phyloP scores from a whole-genome alignment of 2,797 vertebrate species.

The Pseudotriccus pelzelni region DNA sequence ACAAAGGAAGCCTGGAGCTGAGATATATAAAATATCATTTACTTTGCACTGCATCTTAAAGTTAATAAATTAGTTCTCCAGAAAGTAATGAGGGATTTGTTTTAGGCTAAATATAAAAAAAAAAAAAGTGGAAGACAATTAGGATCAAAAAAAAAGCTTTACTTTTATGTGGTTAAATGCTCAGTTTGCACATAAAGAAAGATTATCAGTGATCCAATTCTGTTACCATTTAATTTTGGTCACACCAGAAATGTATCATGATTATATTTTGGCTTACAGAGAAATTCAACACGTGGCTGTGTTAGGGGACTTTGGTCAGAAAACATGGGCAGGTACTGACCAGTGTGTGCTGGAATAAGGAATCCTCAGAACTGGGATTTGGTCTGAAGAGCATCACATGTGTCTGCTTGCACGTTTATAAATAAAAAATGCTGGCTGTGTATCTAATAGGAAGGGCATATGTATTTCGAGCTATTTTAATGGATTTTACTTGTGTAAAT shows the following conservation, averaged over 20 bases:
- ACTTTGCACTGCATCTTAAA: neutral
- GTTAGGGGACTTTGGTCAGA: neutral
- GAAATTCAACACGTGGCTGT: neutral
- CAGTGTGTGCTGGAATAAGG: neutral
- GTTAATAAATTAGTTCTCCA: neutral
- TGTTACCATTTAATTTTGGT: neutral
- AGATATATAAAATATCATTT: neutral
- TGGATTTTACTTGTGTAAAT: neutral
- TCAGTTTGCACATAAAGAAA: neutral
- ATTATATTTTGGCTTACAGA: neutral
- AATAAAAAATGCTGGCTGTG: neutral
- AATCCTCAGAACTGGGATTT: neutral
- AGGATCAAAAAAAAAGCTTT: neutral
- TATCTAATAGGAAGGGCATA: neutral
- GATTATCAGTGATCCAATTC: neutral
- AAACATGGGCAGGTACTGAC: neutral
- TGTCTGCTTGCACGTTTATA: neutral
- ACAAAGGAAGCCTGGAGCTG: conserved; percentile 1
- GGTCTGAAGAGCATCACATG: neutral
- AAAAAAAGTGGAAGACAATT: neutral
- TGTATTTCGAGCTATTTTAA: neutral
- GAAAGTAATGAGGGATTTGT: neutral
- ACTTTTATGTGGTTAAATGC: neutral
- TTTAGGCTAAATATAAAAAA: neutral
- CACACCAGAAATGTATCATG: neutral